phyloP scores from a whole-genome alignment of 2,888 invertebrate genomes.

The Ormyrus labotus region DNA sequence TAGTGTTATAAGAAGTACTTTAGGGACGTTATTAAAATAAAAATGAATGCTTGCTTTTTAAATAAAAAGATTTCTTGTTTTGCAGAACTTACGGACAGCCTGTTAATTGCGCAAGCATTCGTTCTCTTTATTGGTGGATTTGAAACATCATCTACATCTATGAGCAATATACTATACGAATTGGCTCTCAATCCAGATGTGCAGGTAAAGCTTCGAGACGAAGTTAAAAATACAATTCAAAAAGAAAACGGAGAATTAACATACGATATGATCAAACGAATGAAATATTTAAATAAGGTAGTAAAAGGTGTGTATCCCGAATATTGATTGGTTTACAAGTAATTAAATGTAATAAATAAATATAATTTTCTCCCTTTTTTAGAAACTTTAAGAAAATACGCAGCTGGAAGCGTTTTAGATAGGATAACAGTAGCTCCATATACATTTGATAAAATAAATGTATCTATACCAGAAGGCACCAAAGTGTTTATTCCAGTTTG shows the following conservation, averaged over 20 bases:
- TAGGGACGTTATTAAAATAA: too few relatives aligned
- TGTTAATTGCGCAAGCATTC: conserved; percentile 72
- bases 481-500: conserved; percentile 62
- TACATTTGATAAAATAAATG: conserved; percentile 61
- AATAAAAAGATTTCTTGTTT: background rate
- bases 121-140: conserved; percentile 76
- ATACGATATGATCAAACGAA: conserved; percentile 71
- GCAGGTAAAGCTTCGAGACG: conserved; percentile 72
- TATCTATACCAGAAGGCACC: conserved; percentile 59
- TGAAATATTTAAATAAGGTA: conserved; percentile 73
- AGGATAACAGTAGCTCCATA: conserved; percentile 66
- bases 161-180: conserved; percentile 73
- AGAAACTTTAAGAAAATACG: conserved; percentile 76
- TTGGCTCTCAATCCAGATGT: conserved; percentile 73
- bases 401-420: conserved; percentile 69
- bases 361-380: background rate
- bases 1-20: too few relatives aligned
- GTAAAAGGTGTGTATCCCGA: conserved; percentile 57
- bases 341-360: background rate
- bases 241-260: conserved; percentile 67
- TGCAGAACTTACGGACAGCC: conserved; percentile 67
- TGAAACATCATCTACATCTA: conserved; percentile 75
- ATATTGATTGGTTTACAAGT: background rate
- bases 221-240: conserved; percentile 67
- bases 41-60: too few relatives aligned